Conservation (phyloP, 30 jellyfish, hydroid and myxozoan genomes). For the Phacellophora camtschatica region DNA sequence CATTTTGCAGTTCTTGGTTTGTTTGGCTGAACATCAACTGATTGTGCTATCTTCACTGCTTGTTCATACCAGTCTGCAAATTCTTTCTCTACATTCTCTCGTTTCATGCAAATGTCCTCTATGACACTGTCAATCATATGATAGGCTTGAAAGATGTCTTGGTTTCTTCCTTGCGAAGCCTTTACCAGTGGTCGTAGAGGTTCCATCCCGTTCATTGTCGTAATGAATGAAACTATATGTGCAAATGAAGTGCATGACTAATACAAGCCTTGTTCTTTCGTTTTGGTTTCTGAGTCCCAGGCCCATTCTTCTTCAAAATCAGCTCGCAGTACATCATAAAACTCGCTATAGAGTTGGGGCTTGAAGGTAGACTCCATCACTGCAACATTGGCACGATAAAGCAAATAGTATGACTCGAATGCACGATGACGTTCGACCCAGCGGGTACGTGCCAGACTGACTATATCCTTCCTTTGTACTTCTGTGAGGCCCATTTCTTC, state of each 20-base stretch:
- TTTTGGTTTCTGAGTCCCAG: constrained; percentile 54
- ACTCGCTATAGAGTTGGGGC: constrained; percentile 31
- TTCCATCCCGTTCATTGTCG: constrained; percentile 45
- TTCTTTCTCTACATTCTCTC: constrained; percentile 15
- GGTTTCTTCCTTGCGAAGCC: constrained; percentile 35
- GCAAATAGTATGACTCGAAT: constrained; percentile 5
- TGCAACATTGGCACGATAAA: constrained; percentile 12
- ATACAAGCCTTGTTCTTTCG: constrained; percentile 25
- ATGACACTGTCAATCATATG: constrained; percentile 37
- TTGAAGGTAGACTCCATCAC: constrained; percentile 39
- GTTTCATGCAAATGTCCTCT: constrained; percentile 15
- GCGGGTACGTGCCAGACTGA: constrained; percentile 35
- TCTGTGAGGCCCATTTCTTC: constrained; percentile 33
- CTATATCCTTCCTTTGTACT: constrained; percentile 20
- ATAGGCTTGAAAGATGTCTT: constrained; percentile 54
- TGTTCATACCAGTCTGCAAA: constrained; percentile 28
- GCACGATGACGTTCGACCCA: constrained; percentile 58
- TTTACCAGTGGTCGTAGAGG: constrained; percentile 44
- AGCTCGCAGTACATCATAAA: constrained; percentile 11
- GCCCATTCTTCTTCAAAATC: constrained; percentile 26
- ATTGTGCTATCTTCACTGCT: constrained; percentile 37
- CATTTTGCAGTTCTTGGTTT: constrained; percentile 11
- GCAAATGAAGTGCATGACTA: constrained; percentile 31
- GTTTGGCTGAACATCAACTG: too few species aligned
- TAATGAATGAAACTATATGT: constrained; percentile 31